Conservation (phyloP, 2,888 invertebrate species). For the Polylopha cassiicola region DNA sequence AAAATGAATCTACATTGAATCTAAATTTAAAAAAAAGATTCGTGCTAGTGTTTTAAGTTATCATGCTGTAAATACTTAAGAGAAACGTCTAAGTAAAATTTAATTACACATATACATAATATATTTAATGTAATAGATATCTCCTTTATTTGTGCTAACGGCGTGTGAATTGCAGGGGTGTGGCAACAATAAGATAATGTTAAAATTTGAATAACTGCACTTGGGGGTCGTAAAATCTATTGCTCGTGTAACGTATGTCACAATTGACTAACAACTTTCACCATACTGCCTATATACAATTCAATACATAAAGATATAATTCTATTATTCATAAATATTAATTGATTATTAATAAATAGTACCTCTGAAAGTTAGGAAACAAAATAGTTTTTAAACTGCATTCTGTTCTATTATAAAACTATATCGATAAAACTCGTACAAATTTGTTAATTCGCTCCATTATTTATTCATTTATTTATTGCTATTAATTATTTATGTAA, state of each 20-base stretch:
- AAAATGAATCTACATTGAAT: slow-evolving; percentile 68
- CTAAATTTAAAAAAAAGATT: slow-evolving; percentile 62
- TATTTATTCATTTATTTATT: slow-evolving; percentile 70
- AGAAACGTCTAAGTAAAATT: slow-evolving; percentile 33
- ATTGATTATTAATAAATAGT: slow-evolving; percentile 76
- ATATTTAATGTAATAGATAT: slow-evolving; percentile 30
- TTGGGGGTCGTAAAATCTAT: slow-evolving; percentile 61
- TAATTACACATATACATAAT: slow-evolving; percentile 27
- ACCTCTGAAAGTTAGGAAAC: slow-evolving; percentile 79
- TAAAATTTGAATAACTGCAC: slow-evolving; percentile 79
- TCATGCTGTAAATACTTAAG: slow-evolving; percentile 56
- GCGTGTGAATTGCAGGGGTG: slow-evolving; percentile 68
- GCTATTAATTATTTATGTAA: slow-evolving; percentile 70
- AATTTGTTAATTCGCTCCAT: slow-evolving; percentile 70
- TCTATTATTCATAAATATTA: slow-evolving; percentile 61
- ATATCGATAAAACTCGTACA: slow-evolving; percentile 75
- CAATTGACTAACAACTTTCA: slow-evolving; percentile 59
- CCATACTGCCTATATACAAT: slow-evolving; percentile 65
- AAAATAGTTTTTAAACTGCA: slow-evolving; percentile 71
- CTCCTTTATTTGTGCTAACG: slow-evolving; percentile 64
- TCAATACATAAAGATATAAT: slow-evolving; percentile 80
- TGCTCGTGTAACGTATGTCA: slow-evolving; percentile 53
- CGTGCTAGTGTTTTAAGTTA: slow-evolving; percentile 64
- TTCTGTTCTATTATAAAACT: slow-evolving; percentile 75
- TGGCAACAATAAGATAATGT: slow-evolving; percentile 68